A percentile compares a stretch with the other conserved stretches of the same genome.
phyloP scores from a whole-genome alignment of 35 echinoderm and acorn worm species.

The Anneissia japonica region DNA sequence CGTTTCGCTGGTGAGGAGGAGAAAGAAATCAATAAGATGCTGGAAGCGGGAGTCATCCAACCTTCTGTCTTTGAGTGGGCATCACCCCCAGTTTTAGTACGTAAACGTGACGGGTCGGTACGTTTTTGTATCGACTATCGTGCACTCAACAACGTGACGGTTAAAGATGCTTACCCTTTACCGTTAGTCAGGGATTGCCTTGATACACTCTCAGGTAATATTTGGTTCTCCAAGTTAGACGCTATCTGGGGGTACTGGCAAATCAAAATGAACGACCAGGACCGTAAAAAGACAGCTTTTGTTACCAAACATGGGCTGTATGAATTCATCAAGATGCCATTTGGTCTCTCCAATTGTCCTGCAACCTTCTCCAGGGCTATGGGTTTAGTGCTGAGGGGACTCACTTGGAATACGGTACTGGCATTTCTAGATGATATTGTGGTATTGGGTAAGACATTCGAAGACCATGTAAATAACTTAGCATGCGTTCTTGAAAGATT shows the following conservation, averaged over 20 bases:
- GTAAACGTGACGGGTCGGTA: conserved; percentile 45
- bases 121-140: conserved; percentile 53
- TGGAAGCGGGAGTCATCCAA: conserved; percentile 46
- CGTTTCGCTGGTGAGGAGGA: conserved; percentile 35
- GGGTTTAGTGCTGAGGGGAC: neutral
- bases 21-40: conserved; percentile 29
- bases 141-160: conserved; percentile 24
- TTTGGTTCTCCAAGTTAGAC: conserved; percentile 64
- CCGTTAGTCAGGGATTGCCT: conserved; percentile 26
- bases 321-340: conserved; percentile 45
- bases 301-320: conserved; percentile 37
- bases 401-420: neutral
- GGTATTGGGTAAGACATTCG: conserved; percentile 3
- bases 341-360: conserved; percentile 45
- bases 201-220: conserved; percentile 29
- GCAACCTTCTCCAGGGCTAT: conserved; percentile 33
- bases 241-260: conserved; percentile 41
- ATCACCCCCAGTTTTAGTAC: conserved; percentile 36
- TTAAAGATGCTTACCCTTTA: conserved; percentile 41
- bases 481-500: conserved; percentile 26
- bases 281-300: conserved; percentile 41
- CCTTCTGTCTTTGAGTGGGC: conserved; percentile 52
- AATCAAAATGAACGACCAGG: neutral
- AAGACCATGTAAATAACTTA: conserved; percentile 9
- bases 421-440: conserved; percentile 39